Base-by-base conservation (phyloP, 2,113 vertebrate species). In the Anseranas semipalmata region DNA sequence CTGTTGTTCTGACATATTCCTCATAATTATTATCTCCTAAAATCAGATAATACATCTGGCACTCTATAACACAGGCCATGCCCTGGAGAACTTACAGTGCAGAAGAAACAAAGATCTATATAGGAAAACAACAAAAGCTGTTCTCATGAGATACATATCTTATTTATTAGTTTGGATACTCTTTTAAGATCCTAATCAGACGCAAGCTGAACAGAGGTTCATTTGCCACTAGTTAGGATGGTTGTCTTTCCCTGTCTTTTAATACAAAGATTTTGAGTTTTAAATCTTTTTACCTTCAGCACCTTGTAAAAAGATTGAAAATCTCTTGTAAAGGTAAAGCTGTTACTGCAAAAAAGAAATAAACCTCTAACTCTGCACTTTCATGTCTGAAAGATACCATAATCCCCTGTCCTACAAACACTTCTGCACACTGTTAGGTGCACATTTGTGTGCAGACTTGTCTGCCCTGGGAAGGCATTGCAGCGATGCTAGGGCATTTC, bases 71-170 rank as follows among this genome's bases (percentile, higher is more conserved):
- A 60, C 1, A 6, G 72, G 43, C 82, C 75, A 12, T 96, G 76
- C 87, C 87, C 91, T 60, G 92, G 87, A 93, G 87, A 92, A 78
- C 41, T 89, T 66, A 35, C 41, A n/a, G 73, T 12, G 3, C 82
- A 89, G 67, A 67, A 87, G 53, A 87, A 96, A 92, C 72, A 95
- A 88, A 75, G 75, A 91, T 87, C 75, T 62, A 5, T 52, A 63
- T 58, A 79, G 90, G 70, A 88, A 89, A 86, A 89, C 77, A 90
- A 93, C 92, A 95, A 87, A 94, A 79, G 43, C 76, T 75, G 24
- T 82, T 96, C 82, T 94, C 75, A 86, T 80, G 81, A 95, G 91
- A 91, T 96, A 66, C 9, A 33, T 65, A 96, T 97, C 94, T 87
- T 75, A 65, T 75, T 96, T 93, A 87, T 82, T 94, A 85, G 95